phyloP scores from a whole-genome alignment of 2,113 vertebrate species.

The Hypocryptadius cinnamomeus region DNA sequence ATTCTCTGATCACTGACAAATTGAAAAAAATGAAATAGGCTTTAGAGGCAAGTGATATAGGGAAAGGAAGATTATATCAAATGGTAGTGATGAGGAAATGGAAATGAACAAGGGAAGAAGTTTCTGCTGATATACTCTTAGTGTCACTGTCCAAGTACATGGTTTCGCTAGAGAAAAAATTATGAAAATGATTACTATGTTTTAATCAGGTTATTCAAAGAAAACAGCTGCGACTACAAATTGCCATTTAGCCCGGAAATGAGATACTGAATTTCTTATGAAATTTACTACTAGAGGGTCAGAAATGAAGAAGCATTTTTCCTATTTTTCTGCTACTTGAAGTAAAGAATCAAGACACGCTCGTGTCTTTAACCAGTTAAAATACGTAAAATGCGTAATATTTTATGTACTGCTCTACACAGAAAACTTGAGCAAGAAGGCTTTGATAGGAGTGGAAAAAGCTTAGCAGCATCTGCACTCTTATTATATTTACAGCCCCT shows the following conservation, averaged over 20 bases:
- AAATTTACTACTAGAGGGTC: neutral
- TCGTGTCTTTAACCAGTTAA: neutral
- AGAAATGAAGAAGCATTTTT: neutral
- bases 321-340: neutral
- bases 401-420: neutral
- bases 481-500: neutral
- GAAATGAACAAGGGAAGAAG: neutral
- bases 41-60: neutral
- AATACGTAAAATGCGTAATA: neutral
- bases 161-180: neutral
- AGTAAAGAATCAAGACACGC: neutral
- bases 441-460: neutral
- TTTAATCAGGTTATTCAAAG: constrained; percentile 55
- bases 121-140: constrained; percentile 13
- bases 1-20: neutral
- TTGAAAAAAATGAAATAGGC: neutral
- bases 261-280: neutral
- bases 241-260: constrained; percentile 17
- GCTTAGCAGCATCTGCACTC: neutral
- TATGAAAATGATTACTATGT: neutral
- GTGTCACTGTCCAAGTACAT: neutral
- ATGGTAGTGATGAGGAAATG: neutral
- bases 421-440: neutral
- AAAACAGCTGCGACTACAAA: constrained; percentile 23
- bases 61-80: constrained; percentile 14